Conservation (phyloP, 2,888 invertebrate species). For the Patella pellucida region DNA sequence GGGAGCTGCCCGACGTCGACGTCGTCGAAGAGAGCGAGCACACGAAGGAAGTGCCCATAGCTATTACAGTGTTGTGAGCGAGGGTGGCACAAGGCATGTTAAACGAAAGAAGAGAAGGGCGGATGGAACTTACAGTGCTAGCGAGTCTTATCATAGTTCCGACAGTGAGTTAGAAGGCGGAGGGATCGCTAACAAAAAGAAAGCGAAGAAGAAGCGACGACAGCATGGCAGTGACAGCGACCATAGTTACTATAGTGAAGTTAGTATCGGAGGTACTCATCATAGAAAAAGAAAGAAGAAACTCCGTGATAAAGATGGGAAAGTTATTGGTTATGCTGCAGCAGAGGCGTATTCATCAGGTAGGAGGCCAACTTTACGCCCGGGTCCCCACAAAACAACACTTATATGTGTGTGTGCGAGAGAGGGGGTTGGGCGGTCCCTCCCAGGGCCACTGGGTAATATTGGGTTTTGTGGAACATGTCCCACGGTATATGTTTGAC, state of each 20-base stretch:
- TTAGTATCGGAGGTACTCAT: conserved; percentile 65
- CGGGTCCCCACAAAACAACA: no score
- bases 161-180: conserved; percentile 57
- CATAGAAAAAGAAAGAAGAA: conserved; percentile 55
- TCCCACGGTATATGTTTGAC: no score
- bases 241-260: conserved; percentile 65
- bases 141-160: conserved; percentile 66
- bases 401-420: no score
- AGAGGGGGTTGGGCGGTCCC: no score
- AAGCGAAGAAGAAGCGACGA: conserved; percentile 47
- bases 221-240: conserved; percentile 65
- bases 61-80: conserved; percentile 66
- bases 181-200: conserved; percentile 49
- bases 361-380: not conserved
- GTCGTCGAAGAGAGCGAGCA: conserved; percentile 63
- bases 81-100: conserved; percentile 67
- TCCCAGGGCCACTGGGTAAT: no score
- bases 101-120: conserved; percentile 51
- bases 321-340: conserved; percentile 63
- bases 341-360: conserved; percentile 48
- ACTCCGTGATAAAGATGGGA: conserved; percentile 63
- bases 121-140: conserved; percentile 67
- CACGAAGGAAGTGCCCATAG: conserved; percentile 67
- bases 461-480: no score
- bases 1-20: conserved; percentile 61